These are phyloP conservation scores for Geotrypetes seraphini DNA, from an alignment of 2,797 vertebrate species.

Conservation along the genomic window DNA sequence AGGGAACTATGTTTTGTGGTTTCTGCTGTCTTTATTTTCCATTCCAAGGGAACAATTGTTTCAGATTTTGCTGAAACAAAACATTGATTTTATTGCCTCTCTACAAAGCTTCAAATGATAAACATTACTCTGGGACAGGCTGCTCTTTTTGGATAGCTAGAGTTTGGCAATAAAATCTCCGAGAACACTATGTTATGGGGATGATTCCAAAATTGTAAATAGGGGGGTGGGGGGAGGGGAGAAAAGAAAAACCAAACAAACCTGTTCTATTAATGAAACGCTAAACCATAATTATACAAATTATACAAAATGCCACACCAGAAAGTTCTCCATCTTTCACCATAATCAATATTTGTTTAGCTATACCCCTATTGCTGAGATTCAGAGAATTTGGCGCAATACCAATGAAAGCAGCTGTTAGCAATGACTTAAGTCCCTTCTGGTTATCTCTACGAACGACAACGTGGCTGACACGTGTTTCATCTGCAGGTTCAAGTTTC, in stretches of 20 bases:
- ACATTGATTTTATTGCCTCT: no score
- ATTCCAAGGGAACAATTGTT: no score
- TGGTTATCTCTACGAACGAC: slow-evolving; percentile 45
- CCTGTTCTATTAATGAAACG: slow-evolving; percentile 15
- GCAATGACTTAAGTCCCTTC: slow-evolving; percentile 30
- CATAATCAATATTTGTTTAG: slow-evolving; percentile 46
- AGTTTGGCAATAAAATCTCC: no score
- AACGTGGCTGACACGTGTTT: slow-evolving; percentile 51
- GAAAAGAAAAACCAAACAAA: background rate
- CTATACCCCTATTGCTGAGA: slow-evolving; percentile 46
- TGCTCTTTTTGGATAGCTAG: no score
- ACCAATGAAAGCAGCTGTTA: slow-evolving; percentile 49
- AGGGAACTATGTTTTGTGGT: no score
- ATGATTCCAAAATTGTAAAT: no score
- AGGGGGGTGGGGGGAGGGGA: no score
- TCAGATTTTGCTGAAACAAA: no score
- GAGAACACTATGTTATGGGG: no score
- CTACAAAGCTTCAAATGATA: no score
- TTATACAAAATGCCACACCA: slow-evolving; percentile 27
- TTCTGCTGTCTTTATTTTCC: no score
- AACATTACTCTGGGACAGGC: no score
- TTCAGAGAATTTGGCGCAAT: slow-evolving; percentile 40
- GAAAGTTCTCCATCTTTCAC: slow-evolving; percentile 47
- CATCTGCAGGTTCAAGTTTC: slow-evolving; percentile 69
- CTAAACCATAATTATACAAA: slow-evolving; percentile 13